phyloP scores from a whole-genome alignment of 2,797 vertebrate species.

The Brachyalestes nurse region DNA sequence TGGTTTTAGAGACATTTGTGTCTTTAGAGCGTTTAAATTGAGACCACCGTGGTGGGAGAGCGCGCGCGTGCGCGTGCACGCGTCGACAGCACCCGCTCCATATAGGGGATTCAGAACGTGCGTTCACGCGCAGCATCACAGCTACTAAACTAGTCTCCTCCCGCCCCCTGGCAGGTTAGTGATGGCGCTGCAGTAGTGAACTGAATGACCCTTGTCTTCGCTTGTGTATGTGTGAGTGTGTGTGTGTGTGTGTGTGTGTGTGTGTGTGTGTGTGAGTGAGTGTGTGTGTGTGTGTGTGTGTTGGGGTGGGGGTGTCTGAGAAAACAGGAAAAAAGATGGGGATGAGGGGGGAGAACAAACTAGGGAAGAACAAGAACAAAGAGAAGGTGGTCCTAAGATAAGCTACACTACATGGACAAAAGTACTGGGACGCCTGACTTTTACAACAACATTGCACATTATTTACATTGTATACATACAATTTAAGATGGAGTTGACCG shows the following conservation, averaged over 20 bases:
- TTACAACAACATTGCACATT: too few relatives aligned
- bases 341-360: background rate
- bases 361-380: background rate
- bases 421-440: too few relatives aligned
- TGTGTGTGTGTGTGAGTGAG: too few relatives aligned
- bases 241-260: too few relatives aligned
- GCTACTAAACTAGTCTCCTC: slow-evolving; percentile 12
- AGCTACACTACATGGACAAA: too few relatives aligned
- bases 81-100: background rate
- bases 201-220: slow-evolving; percentile 20
- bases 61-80: background rate
- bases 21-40: background rate
- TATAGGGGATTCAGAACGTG: background rate
- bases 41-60: background rate
- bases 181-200: slow-evolving; percentile 25
- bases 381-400: background rate
- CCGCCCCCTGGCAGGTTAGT: slow-evolving; percentile 40
- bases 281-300: too few relatives aligned
- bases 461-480: too few relatives aligned
- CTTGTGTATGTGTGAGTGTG: too few relatives aligned
- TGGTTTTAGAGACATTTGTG: background rate
- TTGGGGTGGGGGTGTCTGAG: background rate
- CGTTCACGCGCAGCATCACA: background rate
- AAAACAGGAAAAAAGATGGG: too few relatives aligned
- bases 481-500: too few relatives aligned